phyloP scores from a whole-genome alignment of 2,888 invertebrate genomes.

The Pollenia angustigena region DNA sequence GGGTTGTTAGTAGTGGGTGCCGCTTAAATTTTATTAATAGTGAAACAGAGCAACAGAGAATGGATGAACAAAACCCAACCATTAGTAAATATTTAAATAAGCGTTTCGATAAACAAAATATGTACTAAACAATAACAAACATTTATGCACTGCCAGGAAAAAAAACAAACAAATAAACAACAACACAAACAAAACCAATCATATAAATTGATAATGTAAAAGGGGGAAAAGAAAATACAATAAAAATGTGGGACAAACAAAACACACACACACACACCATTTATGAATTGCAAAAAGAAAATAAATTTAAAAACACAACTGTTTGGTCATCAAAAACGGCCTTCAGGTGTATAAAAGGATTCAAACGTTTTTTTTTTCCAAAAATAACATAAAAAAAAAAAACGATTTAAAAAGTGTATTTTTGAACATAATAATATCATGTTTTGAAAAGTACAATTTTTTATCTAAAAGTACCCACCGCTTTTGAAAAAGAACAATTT shows the following conservation, averaged over 20 bases:
- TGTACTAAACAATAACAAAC: conserved; percentile 56
- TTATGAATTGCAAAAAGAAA: conserved; percentile 40
- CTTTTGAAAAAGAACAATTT: too few relatives aligned
- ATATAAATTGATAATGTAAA: conserved; percentile 68
- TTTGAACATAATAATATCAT: too few relatives aligned
- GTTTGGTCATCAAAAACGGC: neutral
- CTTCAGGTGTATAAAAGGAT: conserved; percentile 6
- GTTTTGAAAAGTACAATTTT: too few relatives aligned
- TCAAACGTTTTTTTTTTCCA: too few relatives aligned
- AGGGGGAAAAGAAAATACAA: conserved; percentile 27
- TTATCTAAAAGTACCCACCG: too few relatives aligned
- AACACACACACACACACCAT: conserved; percentile 30
- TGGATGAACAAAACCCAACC: conserved; percentile 76
- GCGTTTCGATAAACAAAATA: conserved; percentile 66
- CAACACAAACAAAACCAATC: conserved; percentile 43
- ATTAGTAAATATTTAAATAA: conserved; percentile 80
- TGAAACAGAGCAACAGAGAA: neutral
- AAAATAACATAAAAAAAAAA: too few relatives aligned
- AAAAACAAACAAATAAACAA: conserved; percentile 43
- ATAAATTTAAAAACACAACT: conserved; percentile 15
- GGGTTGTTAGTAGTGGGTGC: conserved; percentile 24
- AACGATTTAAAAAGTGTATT: too few relatives aligned
- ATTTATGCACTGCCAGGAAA: conserved; percentile 58
- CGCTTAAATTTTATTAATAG: conserved; percentile 21
- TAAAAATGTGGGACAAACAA: conserved; percentile 16